Percentiles rank a stretch among this genome's conserved stretches.
These are phyloP conservation scores for Netelia inedita DNA, from an alignment of 2,888 invertebrate genomes.

Conservation along the genomic window DNA sequence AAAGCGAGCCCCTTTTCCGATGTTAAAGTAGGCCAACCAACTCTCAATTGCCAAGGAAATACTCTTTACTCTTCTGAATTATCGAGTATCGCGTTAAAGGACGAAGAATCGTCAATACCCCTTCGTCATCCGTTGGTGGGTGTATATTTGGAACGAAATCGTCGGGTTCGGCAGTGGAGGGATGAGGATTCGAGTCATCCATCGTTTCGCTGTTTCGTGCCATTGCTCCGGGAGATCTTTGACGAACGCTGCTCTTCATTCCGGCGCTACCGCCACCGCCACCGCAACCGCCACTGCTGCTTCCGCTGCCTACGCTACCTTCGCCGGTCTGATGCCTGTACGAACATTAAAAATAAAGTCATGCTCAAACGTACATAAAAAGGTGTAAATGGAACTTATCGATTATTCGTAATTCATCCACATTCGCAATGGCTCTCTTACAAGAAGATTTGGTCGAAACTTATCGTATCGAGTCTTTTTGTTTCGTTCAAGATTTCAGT, in stretches of 20 bases:
- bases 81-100: not conserved
- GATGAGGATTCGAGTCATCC: conserved; percentile 80
- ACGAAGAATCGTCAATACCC: conserved; percentile 73
- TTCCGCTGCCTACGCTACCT: conserved; percentile 82
- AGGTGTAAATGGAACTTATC: not conserved
- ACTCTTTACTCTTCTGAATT: not conserved
- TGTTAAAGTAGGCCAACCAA: too few species aligned
- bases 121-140: conserved; percentile 82
- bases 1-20: too few species aligned
- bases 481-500: too few species aligned
- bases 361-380: conserved; percentile 20
- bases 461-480: too few species aligned
- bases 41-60: not conserved
- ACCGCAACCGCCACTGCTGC: conserved; percentile 78
- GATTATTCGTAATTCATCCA: not conserved
- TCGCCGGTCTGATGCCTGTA: conserved; percentile 79
- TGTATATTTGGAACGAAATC: conserved; percentile 82
- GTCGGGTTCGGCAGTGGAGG: conserved; percentile 80
- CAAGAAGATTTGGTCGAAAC: not conserved
- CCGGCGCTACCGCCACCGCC: conserved; percentile 74
- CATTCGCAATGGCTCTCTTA: not conserved
- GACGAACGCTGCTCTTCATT: conserved; percentile 80
- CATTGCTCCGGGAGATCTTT: conserved; percentile 83
- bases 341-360: conserved; percentile 28
- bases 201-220: conserved; percentile 78